Evolutionary conservation across 35 echinoderm and acorn worm species (phyloP), one percentile per base, ranked within the genome.

Genomic region (Patiria miniata): DNA sequence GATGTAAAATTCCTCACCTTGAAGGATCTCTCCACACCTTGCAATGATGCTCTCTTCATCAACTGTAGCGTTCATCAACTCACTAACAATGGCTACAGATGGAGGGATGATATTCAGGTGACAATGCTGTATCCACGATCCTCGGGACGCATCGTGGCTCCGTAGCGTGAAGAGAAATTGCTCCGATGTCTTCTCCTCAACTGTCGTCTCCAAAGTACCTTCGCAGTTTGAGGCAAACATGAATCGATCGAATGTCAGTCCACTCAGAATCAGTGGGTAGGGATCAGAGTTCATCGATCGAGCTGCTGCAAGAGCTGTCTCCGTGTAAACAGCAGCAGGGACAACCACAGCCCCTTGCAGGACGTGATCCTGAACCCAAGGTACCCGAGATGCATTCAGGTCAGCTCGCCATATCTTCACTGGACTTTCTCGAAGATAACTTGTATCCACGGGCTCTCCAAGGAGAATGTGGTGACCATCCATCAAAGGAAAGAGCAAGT

Each of bases 321-420:
- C 87, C 16, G 61, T 51, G 51, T 89, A 80, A n/a, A 78, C 87
- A 42, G 87, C 87, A 51, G 87, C 87, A 19, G 87, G 87, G 37
- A 89, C 50, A 18, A 89, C 61, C 8, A 80, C 87, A 81, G 36
- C 79, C 0, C 87, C 87, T 81, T 79, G 77, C 44, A 89, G 39
- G 2, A 82, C 55, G 44, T 89, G 87, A 50, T 89, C 87, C 33
- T 80, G 80, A 9, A 89, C 17, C 87, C 87, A 89, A 18, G 87
- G 87, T 23, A 89, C 36, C 14, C 53, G 57, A 14, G 53, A 78
- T 39, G 61, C 34, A 22, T 78, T 58, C 33, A 89, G 36, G n/a
- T 82, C 56, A n/a, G 87, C 80, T 30, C 61, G 53, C 87, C 87
- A 89, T 0, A 89, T 79, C 36, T 56, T 80, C 30, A 54, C 52